Conservation (phyloP, 1,140 invertebrate genomes). For the Mylabris phalerata region DNA sequence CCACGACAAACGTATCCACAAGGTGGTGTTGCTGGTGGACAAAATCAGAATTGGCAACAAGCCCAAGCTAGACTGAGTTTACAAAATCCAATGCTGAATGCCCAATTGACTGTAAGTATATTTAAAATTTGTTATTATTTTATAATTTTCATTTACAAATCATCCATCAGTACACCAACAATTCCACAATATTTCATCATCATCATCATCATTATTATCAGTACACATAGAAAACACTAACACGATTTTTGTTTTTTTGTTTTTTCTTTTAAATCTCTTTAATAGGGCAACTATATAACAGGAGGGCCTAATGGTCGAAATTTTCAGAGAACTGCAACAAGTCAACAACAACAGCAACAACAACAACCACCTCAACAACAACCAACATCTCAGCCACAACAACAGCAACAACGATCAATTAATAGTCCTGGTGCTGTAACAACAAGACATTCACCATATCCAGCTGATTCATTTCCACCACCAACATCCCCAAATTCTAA, state of each 20-base stretch:
- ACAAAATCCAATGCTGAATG: slow-evolving; percentile 74
- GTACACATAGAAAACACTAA: too few species aligned
- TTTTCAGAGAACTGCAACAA: slow-evolving; percentile 37
- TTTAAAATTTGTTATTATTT: background rate
- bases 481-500: slow-evolving; percentile 49
- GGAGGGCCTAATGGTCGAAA: slow-evolving; percentile 26
- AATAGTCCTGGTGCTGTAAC: slow-evolving; percentile 35
- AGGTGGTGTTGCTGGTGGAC: slow-evolving; percentile 4
- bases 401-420: slow-evolving; percentile 29
- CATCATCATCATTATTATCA: too few species aligned
- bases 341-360: slow-evolving; percentile 32
- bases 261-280: slow-evolving; percentile 1
- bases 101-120: slow-evolving; percentile 61
- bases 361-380: slow-evolving; percentile 22
- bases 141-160: background rate
- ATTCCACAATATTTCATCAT: background rate
- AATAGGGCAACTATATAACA: slow-evolving; percentile 32
- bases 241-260: background rate
- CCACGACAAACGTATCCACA: slow-evolving; percentile 34
- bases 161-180: too few species aligned
- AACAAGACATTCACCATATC: slow-evolving; percentile 52
- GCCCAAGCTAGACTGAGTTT: slow-evolving; percentile 40
- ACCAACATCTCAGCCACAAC: slow-evolving; percentile 23
- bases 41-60: slow-evolving; percentile 24
- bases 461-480: slow-evolving; percentile 50